phyloP scores from a whole-genome alignment of 2,888 invertebrate species.

The Brenthis hecate region DNA sequence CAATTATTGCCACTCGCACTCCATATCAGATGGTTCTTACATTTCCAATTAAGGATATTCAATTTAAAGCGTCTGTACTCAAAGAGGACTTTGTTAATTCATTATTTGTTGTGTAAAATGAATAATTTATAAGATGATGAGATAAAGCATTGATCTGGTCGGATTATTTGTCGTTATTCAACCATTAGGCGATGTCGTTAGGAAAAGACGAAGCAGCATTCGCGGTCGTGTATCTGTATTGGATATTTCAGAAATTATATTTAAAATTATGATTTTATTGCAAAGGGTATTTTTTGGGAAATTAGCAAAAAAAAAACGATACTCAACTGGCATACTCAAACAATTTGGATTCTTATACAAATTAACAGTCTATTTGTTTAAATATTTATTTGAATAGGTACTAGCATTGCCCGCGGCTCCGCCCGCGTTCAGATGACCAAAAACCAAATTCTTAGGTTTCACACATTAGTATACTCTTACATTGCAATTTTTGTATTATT shows the following conservation, averaged over 20 bases:
- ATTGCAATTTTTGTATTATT: no score
- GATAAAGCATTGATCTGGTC: slow-evolving; percentile 57
- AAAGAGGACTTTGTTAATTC: slow-evolving; percentile 32
- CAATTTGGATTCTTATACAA: no score
- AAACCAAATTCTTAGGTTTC: no score
- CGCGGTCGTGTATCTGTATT: slow-evolving; percentile 18
- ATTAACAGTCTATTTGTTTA: no score
- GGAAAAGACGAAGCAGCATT: slow-evolving; percentile 32
- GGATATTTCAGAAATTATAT: slow-evolving; percentile 6
- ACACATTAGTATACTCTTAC: no score
- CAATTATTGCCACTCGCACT: no score
- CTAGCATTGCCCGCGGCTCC: no score
- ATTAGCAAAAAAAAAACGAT: no score
- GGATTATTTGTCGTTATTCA: slow-evolving; percentile 67
- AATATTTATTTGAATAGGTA: no score
- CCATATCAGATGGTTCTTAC: not conserved
- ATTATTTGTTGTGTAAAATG: slow-evolving; percentile 49
- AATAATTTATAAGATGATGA: slow-evolving; percentile 63
- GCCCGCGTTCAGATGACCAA: no score
- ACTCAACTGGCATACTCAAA: no score
- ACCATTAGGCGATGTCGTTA: slow-evolving; percentile 61
- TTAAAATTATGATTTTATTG: not conserved
- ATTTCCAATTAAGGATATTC: slow-evolving; percentile 5
- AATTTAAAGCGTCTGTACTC: slow-evolving; percentile 31
- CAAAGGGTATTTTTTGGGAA: not conserved